Evolutionary conservation across 2,888 invertebrate species (phyloP).

Genomic region (Melanotus villosus): DNA sequence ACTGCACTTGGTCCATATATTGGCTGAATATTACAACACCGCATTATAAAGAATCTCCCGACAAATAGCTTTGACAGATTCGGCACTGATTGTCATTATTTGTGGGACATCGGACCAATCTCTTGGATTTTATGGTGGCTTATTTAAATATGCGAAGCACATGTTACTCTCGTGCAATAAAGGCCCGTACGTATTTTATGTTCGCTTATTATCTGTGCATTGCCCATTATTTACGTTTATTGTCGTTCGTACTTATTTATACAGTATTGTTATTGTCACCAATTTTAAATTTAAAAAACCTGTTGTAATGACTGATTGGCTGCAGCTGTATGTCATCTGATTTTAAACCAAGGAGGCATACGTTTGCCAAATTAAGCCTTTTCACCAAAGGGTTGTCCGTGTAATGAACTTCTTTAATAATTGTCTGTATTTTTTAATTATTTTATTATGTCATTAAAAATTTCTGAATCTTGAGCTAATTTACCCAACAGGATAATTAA

Average conservation of each 20-base stretch:
- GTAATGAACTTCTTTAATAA: too few relatives aligned
- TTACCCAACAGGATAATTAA: too few relatives aligned
- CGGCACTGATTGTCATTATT: slow-evolving; percentile 35
- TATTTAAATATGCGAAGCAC: slow-evolving; percentile 26
- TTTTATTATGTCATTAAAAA: too few relatives aligned
- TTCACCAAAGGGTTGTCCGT: too few relatives aligned
- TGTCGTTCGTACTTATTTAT: neutral
- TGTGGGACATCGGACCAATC: slow-evolving; percentile 27
- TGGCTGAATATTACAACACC: slow-evolving; percentile 8
- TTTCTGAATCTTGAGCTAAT: too few relatives aligned
- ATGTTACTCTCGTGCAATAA: slow-evolving; percentile 26
- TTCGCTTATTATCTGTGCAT: slow-evolving; percentile 26
- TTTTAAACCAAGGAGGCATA: too few relatives aligned
- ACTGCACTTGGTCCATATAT: slow-evolving; percentile 21
- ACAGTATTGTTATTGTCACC: slow-evolving; percentile 14
- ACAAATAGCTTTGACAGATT: slow-evolving; percentile 35
- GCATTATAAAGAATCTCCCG: slow-evolving; percentile 22
- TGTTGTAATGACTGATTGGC: neutral
- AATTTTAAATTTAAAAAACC: neutral
- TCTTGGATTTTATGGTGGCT: slow-evolving; percentile 21
- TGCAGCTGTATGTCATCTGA: too few relatives aligned
- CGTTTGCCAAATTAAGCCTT: too few relatives aligned
- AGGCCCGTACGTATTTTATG: slow-evolving; percentile 11
- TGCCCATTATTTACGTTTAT: slow-evolving; percentile 31
- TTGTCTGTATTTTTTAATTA: too few relatives aligned